Percentiles rank a stretch among this genome's conserved stretches.
phyloP scores from a whole-genome alignment of 2,797 vertebrate species.

The Discoglossus pictus region DNA sequence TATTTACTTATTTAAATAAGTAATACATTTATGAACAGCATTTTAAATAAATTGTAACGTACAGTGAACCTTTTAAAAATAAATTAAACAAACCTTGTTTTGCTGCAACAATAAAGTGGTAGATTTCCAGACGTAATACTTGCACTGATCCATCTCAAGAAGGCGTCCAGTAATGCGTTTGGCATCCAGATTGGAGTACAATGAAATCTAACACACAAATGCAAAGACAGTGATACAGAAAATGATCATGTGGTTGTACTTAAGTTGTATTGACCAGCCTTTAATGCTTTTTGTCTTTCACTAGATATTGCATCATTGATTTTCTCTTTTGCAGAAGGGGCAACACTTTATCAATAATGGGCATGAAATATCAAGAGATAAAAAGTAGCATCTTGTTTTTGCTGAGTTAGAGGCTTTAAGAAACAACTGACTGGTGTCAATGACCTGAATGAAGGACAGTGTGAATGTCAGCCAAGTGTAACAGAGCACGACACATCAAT shows the following conservation, averaged over 20 bases:
- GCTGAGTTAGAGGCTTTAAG: constrained; percentile 4
- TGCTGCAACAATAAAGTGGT: background rate
- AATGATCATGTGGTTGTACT: constrained; percentile 12
- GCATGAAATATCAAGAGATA: constrained; percentile 20
- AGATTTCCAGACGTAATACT: background rate
- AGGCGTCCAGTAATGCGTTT: constrained; percentile 24
- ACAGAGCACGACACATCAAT: constrained; percentile 17
- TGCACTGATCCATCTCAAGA: constrained; percentile 21
- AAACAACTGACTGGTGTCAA: constrained; percentile 24
- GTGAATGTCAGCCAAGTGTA: background rate
- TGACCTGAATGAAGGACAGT: constrained; percentile 25
- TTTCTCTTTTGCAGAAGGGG: constrained; percentile 33
- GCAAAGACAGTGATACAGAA: background rate
- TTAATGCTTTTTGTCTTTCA: constrained; percentile 43
- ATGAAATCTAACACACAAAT: background rate
- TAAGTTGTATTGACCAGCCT: constrained; percentile 30
- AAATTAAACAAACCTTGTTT: constrained; percentile 17
- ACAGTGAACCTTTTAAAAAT: background rate
- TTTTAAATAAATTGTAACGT: background rate
- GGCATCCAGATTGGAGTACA: background rate
- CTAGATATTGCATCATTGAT: constrained; percentile 29
- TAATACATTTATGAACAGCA: constrained; percentile 10
- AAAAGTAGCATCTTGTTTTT: constrained; percentile 23
- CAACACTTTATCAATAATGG: constrained; percentile 39
- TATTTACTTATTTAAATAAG: too few relatives aligned